Evolutionary conservation across 2,888 invertebrate genomes (phyloP), one percentile per base, ranked within the genome.

Genomic region (Galeruca laticollis): DNA sequence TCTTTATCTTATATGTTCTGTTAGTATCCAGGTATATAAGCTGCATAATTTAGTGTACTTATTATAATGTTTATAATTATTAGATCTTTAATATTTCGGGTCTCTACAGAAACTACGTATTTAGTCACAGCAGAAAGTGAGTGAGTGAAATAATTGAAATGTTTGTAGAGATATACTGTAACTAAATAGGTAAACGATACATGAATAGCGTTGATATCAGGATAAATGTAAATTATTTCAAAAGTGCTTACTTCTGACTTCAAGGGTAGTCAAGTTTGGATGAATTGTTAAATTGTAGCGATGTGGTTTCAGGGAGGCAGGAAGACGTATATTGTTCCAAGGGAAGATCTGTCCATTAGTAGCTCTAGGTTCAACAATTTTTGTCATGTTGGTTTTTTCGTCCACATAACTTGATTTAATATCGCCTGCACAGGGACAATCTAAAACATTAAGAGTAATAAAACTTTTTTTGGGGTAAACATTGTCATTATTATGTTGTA

Each of bases 241-340:
- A 40, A 47, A 1, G 15, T 18, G 72, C 75, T 72, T 86, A 92
- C 97, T 98, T 89, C 93, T 92, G 62, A 97, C 92, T 85, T 94
- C 94, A 63, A 95, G 90, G 18, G 95, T 95, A 56, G 96, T 95
- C 67, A 98, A 88, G 85, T 98, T 97, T 9, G 98, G 97, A 86
- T 97, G 96, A 78, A 98, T 91, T 86, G 94, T 94, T 68, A 98
- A 89, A 82, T 93, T 93, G 84, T 98, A 98, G 76, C 94, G 91
- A 77, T 92, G 89, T 13, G 97, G 96, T 82, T 91, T 90, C 51
- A 93, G 90, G 83, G 91, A 93, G 43, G 89, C 89, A 0, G 96
- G 96, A 76, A 97, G 88, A 73, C 94, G 88, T 77, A 91, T 88
- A 81, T 91, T 90, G 80, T 92, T 88, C 93, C 93, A 94, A 69